Base-by-base conservation (phyloP, 2,797 vertebrate genomes). In the Poeciliopsis paucimaculata region DNA sequence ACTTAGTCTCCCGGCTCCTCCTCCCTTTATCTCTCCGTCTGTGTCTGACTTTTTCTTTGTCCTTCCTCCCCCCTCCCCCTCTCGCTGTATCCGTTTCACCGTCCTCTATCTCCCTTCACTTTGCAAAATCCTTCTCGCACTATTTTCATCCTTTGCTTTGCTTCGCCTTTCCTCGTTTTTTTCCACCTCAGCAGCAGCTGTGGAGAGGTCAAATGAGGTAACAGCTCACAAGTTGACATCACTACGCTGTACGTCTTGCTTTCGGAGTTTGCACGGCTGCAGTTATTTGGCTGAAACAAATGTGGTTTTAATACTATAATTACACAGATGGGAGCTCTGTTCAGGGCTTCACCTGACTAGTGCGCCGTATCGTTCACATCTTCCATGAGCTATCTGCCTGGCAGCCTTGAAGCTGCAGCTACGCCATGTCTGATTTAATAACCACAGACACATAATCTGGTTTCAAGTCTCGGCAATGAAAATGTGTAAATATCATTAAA, bases 21-120 rank as follows among this genome's bases (percentile, higher is more conserved):
- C 91, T 91, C 90, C 86, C 88, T 87, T 90, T 93, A 91, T 91
- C 89, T 89, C 87, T 82, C 84, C 82, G 84, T 93, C 88, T 91
- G 87, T 51, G 78, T 92, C 90, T 92, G 92, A 89, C 92, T 93
- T 91, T 92, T 92, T 87, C 88, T 91, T 90, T 86, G 89, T 91
- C 92, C 91, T 93, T 90, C 88, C 87, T 82, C 81, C 68, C 49
- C 82, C 73, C 82, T 64, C 82, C 72, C 85, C 81, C 90, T 85
- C 77, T 85, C 43, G 1, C 85, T 90, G 88, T 93, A 92, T 93
- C 91, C 75, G 88, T 94, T 92, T 94, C 92, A 90, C 90, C 75
- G 91, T 92, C 93, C 91, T 93, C 90, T 86, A 76, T 83, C 90
- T 86, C 90, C 87, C 90, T 90, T 93, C 87, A 86, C 89, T 90